phyloP scores from a whole-genome alignment of 2,113 vertebrate species.

The Epinephelus fuscoguttatus region DNA sequence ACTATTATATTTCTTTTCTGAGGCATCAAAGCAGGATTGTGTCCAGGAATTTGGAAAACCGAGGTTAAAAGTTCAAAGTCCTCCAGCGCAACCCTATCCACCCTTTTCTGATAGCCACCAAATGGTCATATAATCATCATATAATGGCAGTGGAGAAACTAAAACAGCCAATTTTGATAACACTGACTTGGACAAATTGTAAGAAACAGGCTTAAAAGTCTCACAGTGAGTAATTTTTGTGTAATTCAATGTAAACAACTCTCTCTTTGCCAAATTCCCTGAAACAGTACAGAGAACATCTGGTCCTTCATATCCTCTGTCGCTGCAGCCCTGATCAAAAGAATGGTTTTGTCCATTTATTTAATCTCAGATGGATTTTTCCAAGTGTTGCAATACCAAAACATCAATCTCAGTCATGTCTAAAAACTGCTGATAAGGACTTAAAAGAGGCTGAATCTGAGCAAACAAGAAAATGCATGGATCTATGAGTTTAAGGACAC shows the following conservation, averaged over 20 bases:
- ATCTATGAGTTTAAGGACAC: conserved; percentile 30
- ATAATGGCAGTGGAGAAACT: background rate
- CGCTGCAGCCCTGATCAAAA: background rate
- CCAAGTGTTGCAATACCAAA: background rate
- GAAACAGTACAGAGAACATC: background rate
- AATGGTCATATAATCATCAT: background rate
- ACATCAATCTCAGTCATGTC: background rate
- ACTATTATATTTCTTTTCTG: background rate
- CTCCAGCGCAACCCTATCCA: background rate
- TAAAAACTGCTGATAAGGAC: background rate
- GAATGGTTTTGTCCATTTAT: background rate
- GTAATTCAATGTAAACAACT: background rate
- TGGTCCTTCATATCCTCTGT: background rate
- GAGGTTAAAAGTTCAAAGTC: background rate
- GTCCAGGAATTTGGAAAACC: background rate
- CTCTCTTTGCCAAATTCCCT: background rate
- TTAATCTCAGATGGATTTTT: background rate
- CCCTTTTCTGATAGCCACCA: background rate
- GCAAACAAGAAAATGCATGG: conserved; percentile 18
- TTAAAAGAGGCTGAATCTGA: background rate
- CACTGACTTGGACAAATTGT: background rate
- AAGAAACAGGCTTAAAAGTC: no score
- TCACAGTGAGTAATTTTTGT: background rate
- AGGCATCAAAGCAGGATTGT: background rate
- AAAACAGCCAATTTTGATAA: background rate